Evolutionary conservation across 2,888 invertebrate genomes (phyloP).

Genomic region (Aricia artaxerxes): DNA sequence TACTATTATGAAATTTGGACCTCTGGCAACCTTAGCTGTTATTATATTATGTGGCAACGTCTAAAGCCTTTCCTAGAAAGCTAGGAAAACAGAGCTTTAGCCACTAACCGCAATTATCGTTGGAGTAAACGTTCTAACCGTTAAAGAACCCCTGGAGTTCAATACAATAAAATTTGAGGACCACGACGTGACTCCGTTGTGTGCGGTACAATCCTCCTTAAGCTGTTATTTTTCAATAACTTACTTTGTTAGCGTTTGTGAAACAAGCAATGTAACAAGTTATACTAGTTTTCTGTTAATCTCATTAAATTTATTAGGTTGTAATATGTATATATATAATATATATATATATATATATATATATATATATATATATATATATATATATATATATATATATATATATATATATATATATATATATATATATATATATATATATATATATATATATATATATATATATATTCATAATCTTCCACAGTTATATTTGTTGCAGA

Average conservation of each 20-base stretch:
- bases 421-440: too few relatives aligned
- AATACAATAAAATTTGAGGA: conserved; percentile 8
- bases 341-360: too few relatives aligned
- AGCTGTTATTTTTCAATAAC: not conserved
- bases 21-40: too few relatives aligned
- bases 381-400: too few relatives aligned
- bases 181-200: not conserved
- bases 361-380: too few relatives aligned
- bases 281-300: not conserved
- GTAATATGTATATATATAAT: not conserved
- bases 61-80: too few relatives aligned
- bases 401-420: too few relatives aligned
- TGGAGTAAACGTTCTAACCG: not conserved
- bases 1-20: too few relatives aligned
- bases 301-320: not conserved
- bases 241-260: not conserved
- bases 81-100: not conserved
- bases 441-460: too few relatives aligned
- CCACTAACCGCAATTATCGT: not conserved
- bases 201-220: not conserved
- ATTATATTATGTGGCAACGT: too few relatives aligned
- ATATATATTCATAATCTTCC: not conserved
- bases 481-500: too few relatives aligned
- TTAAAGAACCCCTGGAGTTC: not conserved
- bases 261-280: not conserved